Percentiles rank a stretch among this genome's conserved stretches.
Conservation (phyloP, 2,113 vertebrate species). For the Nansenia antarctica region DNA sequence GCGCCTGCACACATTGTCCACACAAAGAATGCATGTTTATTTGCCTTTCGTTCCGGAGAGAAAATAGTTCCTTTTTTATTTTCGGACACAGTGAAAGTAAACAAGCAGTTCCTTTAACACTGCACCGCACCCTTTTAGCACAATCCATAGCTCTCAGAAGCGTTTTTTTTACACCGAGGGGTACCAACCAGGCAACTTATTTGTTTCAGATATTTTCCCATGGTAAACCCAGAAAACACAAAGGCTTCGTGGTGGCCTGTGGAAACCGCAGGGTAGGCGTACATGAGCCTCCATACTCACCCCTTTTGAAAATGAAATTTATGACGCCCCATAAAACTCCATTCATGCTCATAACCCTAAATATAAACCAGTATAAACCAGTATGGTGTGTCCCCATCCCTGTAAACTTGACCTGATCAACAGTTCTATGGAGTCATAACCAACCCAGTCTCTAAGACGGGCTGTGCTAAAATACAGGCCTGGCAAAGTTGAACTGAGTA, state of each 20-base stretch:
- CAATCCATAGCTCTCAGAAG: slow-evolving; percentile 68
- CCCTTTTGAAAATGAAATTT: slow-evolving; percentile 74
- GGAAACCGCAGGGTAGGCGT: slow-evolving; percentile 70
- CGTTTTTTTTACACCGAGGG: slow-evolving; percentile 66
- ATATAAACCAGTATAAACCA: slow-evolving; percentile 65
- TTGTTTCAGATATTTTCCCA: slow-evolving; percentile 81
- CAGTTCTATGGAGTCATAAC: slow-evolving; percentile 29
- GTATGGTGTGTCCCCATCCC: slow-evolving; percentile 36
- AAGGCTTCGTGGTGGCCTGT: slow-evolving; percentile 71
- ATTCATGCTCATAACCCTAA: slow-evolving; percentile 68
- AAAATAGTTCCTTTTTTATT: slow-evolving; percentile 67
- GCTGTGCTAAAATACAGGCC: slow-evolving; percentile 5
- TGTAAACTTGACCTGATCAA: slow-evolving; percentile 58
- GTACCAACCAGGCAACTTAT: slow-evolving; percentile 67
- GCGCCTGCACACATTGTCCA: slow-evolving; percentile 56
- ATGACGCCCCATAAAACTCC: slow-evolving; percentile 71
- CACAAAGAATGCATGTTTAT: slow-evolving; percentile 67
- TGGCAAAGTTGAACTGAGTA: slow-evolving; percentile 13
- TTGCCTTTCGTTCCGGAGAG: slow-evolving; percentile 57
- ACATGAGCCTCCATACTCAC: slow-evolving; percentile 57
- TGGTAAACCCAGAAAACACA: slow-evolving; percentile 68
- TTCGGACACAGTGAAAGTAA: slow-evolving; percentile 61
- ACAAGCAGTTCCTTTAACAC: slow-evolving; percentile 61
- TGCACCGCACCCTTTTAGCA: slow-evolving; percentile 61
- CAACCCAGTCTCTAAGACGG: not conserved